These are phyloP conservation scores for Carposina sasakii DNA, from an alignment of 1,140 invertebrate species.

Conservation along the genomic window DNA sequence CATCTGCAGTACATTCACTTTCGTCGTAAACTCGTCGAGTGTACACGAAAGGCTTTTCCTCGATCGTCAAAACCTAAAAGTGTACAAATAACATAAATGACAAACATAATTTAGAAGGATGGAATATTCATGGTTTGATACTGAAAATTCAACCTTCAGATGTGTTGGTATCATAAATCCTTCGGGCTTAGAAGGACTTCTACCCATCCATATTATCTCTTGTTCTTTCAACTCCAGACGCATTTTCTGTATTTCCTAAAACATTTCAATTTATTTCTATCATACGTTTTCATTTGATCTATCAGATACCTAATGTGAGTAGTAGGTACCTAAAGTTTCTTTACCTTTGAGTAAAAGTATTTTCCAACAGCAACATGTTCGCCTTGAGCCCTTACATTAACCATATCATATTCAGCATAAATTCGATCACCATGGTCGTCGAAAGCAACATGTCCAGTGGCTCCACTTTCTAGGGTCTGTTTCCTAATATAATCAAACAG, in stretches of 20 bases:
- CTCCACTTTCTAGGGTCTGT: constrained; percentile 75
- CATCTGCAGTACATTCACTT: constrained; percentile 78
- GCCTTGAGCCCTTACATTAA: constrained; percentile 83
- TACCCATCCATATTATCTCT: constrained; percentile 93
- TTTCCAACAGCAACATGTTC: constrained; percentile 83
- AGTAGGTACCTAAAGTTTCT: neutral
- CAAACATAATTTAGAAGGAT: neutral
- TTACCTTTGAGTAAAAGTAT: constrained; percentile 86
- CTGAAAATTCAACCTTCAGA: constrained; percentile 78
- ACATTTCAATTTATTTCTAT: too few relatives aligned
- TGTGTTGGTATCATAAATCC: constrained; percentile 96
- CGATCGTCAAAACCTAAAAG: constrained; percentile 83
- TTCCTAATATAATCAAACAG: constrained; percentile 82
- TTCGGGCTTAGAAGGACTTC: constrained; percentile 86
- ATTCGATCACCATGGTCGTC: constrained; percentile 95
- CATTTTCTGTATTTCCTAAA: constrained; percentile 79
- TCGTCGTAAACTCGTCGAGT: constrained; percentile 79
- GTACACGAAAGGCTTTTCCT: constrained; percentile 97
- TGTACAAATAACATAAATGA: constrained; percentile 10
- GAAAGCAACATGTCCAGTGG: constrained; percentile 93
- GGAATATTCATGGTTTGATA: neutral
- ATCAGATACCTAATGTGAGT: too few relatives aligned
- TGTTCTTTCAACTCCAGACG: constrained; percentile 84
- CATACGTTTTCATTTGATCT: too few relatives aligned
- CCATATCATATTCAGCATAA: constrained; percentile 93